Evolutionary conservation across 2,797 vertebrate genomes (phyloP).

Genomic region (Pitangus sulphuratus): DNA sequence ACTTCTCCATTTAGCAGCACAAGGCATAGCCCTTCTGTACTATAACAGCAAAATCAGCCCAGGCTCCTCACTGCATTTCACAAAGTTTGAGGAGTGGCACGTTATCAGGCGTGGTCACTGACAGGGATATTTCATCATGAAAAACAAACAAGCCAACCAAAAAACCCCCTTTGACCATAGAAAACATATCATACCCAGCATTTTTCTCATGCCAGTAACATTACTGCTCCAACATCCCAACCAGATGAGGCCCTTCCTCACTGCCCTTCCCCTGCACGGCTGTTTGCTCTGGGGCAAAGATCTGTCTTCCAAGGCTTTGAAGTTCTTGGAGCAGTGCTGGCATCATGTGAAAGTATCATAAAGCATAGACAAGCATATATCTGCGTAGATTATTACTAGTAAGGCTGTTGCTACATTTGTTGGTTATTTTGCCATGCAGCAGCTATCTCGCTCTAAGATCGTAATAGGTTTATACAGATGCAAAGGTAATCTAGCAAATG

Average conservation of each 20-base stretch:
- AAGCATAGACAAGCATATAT: background rate
- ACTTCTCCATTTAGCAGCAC: background rate
- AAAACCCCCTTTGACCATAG: fast-evolving
- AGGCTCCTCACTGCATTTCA: background rate
- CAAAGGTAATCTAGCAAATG: background rate
- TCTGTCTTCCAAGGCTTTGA: background rate
- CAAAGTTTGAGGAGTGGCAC: background rate
- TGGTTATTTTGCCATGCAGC: fast-evolving
- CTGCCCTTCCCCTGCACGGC: background rate
- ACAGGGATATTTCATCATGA: background rate
- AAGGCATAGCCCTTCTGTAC: background rate
- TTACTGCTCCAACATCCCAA: background rate
- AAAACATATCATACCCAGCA: background rate
- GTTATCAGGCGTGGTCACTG: background rate
- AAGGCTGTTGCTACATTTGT: background rate
- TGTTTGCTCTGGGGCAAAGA: background rate
- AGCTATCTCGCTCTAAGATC: background rate
- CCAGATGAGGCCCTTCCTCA: background rate
- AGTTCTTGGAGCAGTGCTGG: background rate
- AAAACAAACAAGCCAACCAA: background rate
- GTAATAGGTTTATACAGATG: background rate
- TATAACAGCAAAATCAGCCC: background rate
- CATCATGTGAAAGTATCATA: background rate
- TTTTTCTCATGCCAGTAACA: background rate
- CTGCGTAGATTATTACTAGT: background rate